Evolutionary conservation across 1,140 invertebrate species (phyloP), one percentile per base, ranked within the genome.

Genomic region (Maconellicoccus hirsutus): DNA sequence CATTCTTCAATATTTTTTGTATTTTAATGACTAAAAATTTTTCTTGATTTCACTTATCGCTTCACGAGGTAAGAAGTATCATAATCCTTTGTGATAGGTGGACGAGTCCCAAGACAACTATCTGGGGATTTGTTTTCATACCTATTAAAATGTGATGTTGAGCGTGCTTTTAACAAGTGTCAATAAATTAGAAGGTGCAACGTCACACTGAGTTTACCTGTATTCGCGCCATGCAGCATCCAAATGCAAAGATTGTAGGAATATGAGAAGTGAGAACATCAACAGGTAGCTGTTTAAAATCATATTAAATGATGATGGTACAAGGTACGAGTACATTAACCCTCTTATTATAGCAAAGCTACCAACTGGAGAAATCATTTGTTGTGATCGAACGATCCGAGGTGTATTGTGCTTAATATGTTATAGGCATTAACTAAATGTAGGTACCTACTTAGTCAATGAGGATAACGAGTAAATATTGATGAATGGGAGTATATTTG

Each of bases 261-360:
- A 66, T 66, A 66, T 23, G 61, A 66, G 61, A 66, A 66, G 25
- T 23, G 61, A 66, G 61, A 66, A 66, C 25, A 66, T 66, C 61
- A 66, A 22, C 61, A 66, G 61, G 61, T 66, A 66, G 61, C 25
- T 26, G 61, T 66, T 66, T 66, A 25, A 66, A 16, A 4, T 23
- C 10, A 19, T 66, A 66, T 66, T 66, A 66, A 66, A 66, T 25
- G 25, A 19, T 26, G 61, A 66, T 22, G 61, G 61, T 66, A 66
- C 61, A 66, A 66, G 25, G 4, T 22, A 59, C 25, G 6, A 52
- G n/a, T n/a, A n/a, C n/a, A n/a, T n/a, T n/a, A n/a, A n/a, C n/a
- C n/a, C n/a, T 33, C 29, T 33, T 33, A 33, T 12, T 33, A 33
- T n/a, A 33, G 29, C 12, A 33, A n/a, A n/a, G 4, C 29, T 33